phyloP scores from a whole-genome alignment of 1,140 invertebrate genomes.

The Halictus rubicundus region DNA sequence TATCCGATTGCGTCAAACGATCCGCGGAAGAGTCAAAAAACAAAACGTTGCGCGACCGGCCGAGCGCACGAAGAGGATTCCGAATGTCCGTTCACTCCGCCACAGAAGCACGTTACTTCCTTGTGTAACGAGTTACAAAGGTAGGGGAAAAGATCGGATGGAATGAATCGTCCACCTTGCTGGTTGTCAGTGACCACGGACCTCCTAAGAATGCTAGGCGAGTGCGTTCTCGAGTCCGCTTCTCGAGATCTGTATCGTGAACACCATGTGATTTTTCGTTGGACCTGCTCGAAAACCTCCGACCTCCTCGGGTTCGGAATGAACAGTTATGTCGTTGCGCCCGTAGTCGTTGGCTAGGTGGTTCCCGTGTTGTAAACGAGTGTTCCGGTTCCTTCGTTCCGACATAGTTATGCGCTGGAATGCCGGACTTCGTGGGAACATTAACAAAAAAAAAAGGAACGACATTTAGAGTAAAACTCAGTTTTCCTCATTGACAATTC shows the following conservation, averaged over 20 bases:
- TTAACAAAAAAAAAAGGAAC: too few species aligned
- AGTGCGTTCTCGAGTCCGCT: not conserved
- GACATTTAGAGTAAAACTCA: too few species aligned
- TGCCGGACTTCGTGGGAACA: too few species aligned
- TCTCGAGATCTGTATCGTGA: not conserved
- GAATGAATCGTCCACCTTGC: slow-evolving; percentile 40
- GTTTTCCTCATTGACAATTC: too few species aligned
- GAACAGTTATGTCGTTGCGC: not conserved
- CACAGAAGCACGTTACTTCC: slow-evolving; percentile 6
- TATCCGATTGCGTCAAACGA: too few species aligned
- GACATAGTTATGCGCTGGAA: too few species aligned
- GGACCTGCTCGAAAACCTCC: not conserved
- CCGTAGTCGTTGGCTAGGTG: too few species aligned
- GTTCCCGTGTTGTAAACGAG: too few species aligned
- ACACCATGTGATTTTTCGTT: not conserved
- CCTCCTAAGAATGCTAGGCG: slow-evolving; percentile 11
- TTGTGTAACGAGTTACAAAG: slow-evolving; percentile 1
- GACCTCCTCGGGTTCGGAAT: not conserved
- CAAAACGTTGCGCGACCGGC: not conserved
- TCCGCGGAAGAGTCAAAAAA: not conserved
- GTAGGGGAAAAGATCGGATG: slow-evolving; percentile 37
- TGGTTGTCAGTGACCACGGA: slow-evolving; percentile 48
- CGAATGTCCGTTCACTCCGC: not conserved
- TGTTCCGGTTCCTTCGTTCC: too few species aligned
- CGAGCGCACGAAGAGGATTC: not conserved